Evolutionary conservation across 2,797 vertebrate genomes (phyloP).

Genomic region (Perodicticus potto): DNA sequence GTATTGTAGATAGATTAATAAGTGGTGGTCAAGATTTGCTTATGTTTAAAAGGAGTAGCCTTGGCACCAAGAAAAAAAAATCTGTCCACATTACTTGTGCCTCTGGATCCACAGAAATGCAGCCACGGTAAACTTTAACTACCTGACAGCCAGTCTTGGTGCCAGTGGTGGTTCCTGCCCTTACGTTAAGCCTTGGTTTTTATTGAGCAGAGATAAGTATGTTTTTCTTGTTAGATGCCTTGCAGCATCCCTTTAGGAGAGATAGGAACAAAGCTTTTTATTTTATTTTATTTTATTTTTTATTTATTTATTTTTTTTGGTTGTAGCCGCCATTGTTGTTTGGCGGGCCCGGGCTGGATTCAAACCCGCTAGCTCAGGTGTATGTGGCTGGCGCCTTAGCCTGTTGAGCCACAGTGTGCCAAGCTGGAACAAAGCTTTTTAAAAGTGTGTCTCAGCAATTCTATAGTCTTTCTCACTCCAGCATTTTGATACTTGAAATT

Average conservation of each 20-base stretch:
- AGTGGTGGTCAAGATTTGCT: not conserved
- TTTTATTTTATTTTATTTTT: no score
- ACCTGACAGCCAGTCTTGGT: not conserved
- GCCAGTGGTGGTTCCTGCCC: not conserved
- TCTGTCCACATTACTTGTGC: not conserved
- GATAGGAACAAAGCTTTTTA: not conserved
- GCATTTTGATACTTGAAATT: constrained; percentile 27
- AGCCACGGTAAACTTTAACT: not conserved
- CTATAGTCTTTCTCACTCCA: constrained; percentile 33
- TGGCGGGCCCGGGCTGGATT: no score
- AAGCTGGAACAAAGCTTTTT: no score
- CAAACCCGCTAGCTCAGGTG: no score
- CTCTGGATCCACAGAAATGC: not conserved
- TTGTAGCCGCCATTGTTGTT: no score
- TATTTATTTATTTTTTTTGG: no score
- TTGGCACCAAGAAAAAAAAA: not conserved
- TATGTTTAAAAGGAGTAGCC: not conserved
- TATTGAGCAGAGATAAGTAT: not conserved
- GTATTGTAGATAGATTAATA: not conserved
- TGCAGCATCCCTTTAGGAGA: not conserved
- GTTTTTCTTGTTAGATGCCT: constrained; percentile 5
- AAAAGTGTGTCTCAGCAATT: not conserved
- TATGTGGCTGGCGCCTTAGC: no score
- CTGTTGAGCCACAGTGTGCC: no score
- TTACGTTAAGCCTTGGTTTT: not conserved